A percentile compares a stretch with the other conserved stretches of the same genome.
Conservation (phyloP, 2,797 vertebrate species). For the Phrynocephalus guinanensis region DNA sequence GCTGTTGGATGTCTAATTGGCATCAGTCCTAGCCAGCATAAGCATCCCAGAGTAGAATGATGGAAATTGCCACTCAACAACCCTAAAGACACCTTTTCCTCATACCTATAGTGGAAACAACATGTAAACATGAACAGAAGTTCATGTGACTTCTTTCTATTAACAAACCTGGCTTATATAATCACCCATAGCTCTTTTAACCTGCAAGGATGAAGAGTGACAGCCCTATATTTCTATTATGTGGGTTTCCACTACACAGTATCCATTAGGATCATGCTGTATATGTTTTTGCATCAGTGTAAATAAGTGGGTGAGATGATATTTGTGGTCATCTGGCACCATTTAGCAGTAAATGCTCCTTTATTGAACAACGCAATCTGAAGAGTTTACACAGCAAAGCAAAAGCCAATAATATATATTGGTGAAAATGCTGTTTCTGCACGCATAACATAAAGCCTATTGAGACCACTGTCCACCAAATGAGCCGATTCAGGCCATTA, state of each 20-base stretch:
- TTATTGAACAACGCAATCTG: neutral
- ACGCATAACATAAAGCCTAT: too few species aligned
- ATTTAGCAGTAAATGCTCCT: neutral
- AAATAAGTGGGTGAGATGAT: neutral
- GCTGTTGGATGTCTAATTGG: neutral
- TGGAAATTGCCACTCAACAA: neutral
- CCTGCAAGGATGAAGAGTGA: neutral
- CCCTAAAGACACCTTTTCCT: neutral
- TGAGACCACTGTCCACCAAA: too few species aligned
- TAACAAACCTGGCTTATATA: neutral
- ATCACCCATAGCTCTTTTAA: neutral
- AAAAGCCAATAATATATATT: neutral
- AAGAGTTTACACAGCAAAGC: neutral
- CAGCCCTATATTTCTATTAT: neutral
- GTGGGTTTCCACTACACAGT: neutral
- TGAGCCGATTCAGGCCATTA: too few species aligned
- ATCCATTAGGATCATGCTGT: neutral
- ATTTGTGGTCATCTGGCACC: neutral
- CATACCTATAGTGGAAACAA: neutral
- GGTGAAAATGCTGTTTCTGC: too few species aligned
- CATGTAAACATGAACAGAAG: neutral
- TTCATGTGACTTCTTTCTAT: neutral
- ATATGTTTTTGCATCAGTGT: neutral
- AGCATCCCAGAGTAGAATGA: neutral
- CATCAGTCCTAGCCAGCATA: neutral